These are phyloP conservation scores for Scleropages formosus DNA, from an alignment of 2,797 vertebrate genomes.

Conservation along the genomic window DNA sequence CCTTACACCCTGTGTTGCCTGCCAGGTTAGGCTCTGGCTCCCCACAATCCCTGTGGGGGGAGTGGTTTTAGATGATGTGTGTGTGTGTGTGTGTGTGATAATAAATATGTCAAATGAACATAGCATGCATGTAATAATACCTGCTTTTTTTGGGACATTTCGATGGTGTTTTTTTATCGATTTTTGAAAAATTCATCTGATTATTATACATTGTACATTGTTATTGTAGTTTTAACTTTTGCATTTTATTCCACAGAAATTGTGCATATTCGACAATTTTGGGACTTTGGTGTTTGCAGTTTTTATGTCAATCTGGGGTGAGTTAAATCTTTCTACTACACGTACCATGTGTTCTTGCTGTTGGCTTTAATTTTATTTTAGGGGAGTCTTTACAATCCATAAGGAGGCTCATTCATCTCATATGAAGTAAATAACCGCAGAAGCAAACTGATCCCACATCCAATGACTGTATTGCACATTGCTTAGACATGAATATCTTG, in stretches of 20 bases:
- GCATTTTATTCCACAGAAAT: conserved; percentile 69
- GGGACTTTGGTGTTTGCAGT: conserved; percentile 90
- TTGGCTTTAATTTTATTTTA: background rate
- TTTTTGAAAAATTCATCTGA: background rate
- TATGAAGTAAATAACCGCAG: no score
- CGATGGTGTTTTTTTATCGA: background rate
- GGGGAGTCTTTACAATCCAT: background rate
- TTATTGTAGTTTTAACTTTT: conserved; percentile 1
- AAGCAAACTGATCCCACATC: no score
- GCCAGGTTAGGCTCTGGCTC: no score
- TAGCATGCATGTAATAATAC: background rate
- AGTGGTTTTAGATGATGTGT: no score
- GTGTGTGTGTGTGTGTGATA: no score
- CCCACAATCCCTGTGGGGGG: no score
- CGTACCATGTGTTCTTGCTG: background rate
- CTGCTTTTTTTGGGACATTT: background rate
- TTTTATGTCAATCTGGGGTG: conserved; percentile 96
- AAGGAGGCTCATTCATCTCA: no score
- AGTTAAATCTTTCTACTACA: conserved; percentile 48
- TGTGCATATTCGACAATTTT: conserved; percentile 93
- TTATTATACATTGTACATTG: no score
- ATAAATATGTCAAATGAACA: background rate
- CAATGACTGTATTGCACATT: no score
- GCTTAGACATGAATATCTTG: no score
- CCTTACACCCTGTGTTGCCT: no score